Evolutionary conservation across 2,888 invertebrate species (phyloP), one percentile per base, ranked within the genome.

Genomic region (Ophioninae sp.): DNA sequence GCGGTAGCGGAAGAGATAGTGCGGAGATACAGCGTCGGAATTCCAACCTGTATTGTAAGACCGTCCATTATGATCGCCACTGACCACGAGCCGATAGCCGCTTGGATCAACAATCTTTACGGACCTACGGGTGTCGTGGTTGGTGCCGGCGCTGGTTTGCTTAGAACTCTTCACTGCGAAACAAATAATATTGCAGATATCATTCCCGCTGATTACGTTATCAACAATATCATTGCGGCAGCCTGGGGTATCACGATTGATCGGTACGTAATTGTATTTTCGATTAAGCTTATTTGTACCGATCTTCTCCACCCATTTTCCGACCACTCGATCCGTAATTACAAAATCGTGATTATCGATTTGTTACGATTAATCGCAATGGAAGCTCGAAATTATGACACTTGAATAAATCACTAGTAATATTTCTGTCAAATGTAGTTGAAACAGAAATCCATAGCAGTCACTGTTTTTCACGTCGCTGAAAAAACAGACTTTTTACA

Each of bases 21-120:
- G 0, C 91, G 94, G 39, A 93, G 93, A 77, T 94, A 95, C 88
- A 93, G 94, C 0, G 88, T 91, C 6, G 93, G 93, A 17, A 89
- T 97, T 7, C 96, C 96, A 0, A 90, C 95, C 0, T 95, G 95
- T 82, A 94, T 97, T 65, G 94, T 96, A 61, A 93, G 97, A 81
- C 96, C 97, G 0, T 95, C 96, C 3, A 95, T 96, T 85, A 94
- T 93, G 73, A 88, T 91, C 6, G 91, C 93, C 2, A 93, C 94
- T 0, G 86, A 85, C 56, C 87, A 90, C 23, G 94, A 94, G 76
- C 94, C 94, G 1, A 76, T 93, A 7, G 87, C 91, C 85, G 95
- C 95, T 17, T 96, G 96, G 96, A 95, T 95, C 80, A 95, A 96
- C 91, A 96, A 96, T 91, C 91, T 95, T 67, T 96, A 96, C 90